Base-by-base conservation (phyloP, 2,888 invertebrate genomes). In the Agrypnus murinus region DNA sequence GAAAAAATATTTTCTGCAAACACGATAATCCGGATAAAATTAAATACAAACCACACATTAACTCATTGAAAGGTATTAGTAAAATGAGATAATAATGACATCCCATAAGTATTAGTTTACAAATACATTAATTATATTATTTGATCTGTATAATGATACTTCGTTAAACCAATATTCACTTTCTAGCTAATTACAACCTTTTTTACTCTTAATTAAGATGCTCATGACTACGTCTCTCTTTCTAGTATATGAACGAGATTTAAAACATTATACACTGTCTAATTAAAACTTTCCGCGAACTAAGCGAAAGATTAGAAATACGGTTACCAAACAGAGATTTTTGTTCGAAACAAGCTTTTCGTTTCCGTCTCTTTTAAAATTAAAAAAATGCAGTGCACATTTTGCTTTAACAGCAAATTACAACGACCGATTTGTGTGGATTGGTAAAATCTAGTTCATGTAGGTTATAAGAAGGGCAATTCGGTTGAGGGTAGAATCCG, bases 111-210 rank as follows among this genome's bases (percentile, higher is more conserved):
- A 5, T 25, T 25, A 25, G 43, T 14, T 7, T 43, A 43, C 7
- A 5, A 43, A 43, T 43, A 6, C 43, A 43, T 14, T 15, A 43
- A 15, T 43, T 43, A 43, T 43, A 2, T 15, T 5, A 43, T 43
- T 43, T 43, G 43, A 43, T 43, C 15, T 14, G 14, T 3, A 2
- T 7, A 5, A 43, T 43, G 15, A 43, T 15, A 43, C 14, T 43
- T 43, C 43, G 38, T 40, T 40, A 40, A 40, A 43, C 15, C 43
- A 43, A 43, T 43, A 43, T 43, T 43, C 43, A 43, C 14, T 15
- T 15, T 14, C 7, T 9, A 15, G 43, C 1, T 43, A 43, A 43
- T 43, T 43, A 43, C 15, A 1, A 7, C 15, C 5, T 3, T 25
- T 25, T 25, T 25, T 25, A 3, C 25, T 25, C 6, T 43, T 14